Evolutionary conservation across 2,888 invertebrate genomes (phyloP).

Genomic region (Patella caerulea): DNA sequence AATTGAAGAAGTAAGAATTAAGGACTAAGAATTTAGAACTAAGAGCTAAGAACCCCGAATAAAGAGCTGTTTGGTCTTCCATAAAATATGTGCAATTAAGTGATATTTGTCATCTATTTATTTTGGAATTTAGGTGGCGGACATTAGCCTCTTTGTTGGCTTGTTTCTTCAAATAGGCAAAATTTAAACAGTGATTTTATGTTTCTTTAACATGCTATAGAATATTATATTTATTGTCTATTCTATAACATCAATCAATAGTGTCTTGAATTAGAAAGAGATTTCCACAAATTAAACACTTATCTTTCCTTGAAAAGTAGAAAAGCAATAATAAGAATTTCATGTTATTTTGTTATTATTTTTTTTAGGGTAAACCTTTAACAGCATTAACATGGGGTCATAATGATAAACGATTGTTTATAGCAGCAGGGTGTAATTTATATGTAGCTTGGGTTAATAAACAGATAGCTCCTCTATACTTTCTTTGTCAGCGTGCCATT

Average conservation of each 20-base stretch:
- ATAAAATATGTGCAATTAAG: no score
- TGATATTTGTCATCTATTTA: no score
- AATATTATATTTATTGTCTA: not conserved
- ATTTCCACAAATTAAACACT: not conserved
- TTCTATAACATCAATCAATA: not conserved
- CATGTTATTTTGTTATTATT: conserved; percentile 3
- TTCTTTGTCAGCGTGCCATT: conserved; percentile 83
- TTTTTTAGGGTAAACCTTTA: conserved; percentile 77
- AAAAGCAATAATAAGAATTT: not conserved
- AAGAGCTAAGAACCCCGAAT: no score
- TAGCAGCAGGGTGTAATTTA: conserved; percentile 89
- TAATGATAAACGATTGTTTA: conserved; percentile 94
- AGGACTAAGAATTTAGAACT: no score
- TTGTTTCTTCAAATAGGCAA: no score
- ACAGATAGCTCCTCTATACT: conserved; percentile 89
- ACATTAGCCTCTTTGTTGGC: no score
- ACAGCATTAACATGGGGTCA: conserved; percentile 98
- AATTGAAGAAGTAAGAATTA: no score
- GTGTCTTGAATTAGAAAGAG: not conserved
- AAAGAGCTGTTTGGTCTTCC: no score
- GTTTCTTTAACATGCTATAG: no score
- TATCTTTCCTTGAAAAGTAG: conserved; percentile 5
- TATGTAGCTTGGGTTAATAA: conserved; percentile 95
- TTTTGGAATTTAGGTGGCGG: no score
- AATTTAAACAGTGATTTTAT: no score